Evolutionary conservation across 2,113 vertebrate species (phyloP).

Genomic region (Apus apus): DNA sequence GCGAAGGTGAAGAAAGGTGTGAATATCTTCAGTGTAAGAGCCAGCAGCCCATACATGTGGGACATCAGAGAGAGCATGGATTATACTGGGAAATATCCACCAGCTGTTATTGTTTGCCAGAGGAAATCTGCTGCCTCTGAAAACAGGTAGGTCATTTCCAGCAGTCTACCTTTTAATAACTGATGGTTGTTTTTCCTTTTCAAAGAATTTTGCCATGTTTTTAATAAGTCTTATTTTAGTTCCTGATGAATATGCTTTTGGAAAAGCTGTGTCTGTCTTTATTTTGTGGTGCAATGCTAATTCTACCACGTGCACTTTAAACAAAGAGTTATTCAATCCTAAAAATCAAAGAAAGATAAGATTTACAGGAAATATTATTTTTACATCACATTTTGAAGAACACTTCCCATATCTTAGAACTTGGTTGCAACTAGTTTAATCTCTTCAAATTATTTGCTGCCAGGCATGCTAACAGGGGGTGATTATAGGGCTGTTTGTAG

Average conservation of each 20-base stretch:
- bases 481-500: neutral
- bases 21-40: constrained; percentile 80
- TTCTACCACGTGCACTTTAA: neutral
- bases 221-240: neutral
- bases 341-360: neutral
- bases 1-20: constrained; percentile 88
- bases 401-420: neutral
- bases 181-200: fast-evolving
- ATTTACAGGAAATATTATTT: neutral
- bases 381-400: neutral
- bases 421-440: neutral
- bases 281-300: neutral
- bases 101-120: constrained; percentile 83
- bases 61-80: constrained; percentile 82
- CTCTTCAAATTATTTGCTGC: neutral
- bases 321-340: neutral
- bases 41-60: constrained; percentile 86
- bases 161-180: neutral
- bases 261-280: neutral
- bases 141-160: constrained; percentile 74
- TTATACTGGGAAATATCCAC: constrained; percentile 73
- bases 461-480: neutral
- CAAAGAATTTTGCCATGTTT: neutral
- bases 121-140: constrained; percentile 74
- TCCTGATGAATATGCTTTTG: neutral